These are phyloP conservation scores for Halcyon smyrnensis DNA, from an alignment of 2,797 vertebrate genomes.

Conservation along the genomic window DNA sequence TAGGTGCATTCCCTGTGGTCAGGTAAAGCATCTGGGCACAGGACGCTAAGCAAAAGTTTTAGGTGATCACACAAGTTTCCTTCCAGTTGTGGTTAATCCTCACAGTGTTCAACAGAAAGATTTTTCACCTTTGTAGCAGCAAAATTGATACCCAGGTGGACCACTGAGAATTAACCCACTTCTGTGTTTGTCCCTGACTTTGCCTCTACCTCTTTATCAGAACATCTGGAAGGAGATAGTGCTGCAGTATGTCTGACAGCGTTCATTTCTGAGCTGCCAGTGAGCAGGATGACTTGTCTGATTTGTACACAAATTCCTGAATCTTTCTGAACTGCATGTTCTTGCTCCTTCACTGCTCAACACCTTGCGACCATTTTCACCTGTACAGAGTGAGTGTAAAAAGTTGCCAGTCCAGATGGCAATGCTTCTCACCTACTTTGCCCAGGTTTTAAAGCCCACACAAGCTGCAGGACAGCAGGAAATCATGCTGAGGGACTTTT, in stretches of 20 bases:
- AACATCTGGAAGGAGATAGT: neutral
- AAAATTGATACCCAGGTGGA: neutral
- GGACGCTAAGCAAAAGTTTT: neutral
- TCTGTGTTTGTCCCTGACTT: neutral
- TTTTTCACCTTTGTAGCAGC: neutral
- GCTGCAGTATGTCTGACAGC: neutral
- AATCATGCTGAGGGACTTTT: neutral
- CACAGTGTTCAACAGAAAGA: neutral
- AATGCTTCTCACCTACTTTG: neutral
- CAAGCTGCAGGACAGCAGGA: neutral
- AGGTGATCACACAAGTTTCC: neutral
- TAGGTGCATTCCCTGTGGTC: neutral
- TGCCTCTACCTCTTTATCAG: neutral
- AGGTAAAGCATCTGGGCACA: neutral
- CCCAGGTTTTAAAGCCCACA: neutral
- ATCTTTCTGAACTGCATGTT: neutral
- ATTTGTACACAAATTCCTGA: neutral
- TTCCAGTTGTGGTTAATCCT: neutral
- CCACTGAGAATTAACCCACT: neutral
- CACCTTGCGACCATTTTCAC: conserved; percentile 3
- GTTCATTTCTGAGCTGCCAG: neutral
- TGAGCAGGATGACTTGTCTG: neutral
- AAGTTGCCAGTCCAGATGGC: neutral
- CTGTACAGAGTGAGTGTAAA: neutral
- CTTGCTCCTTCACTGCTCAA: neutral